Evolutionary conservation across 2,797 vertebrate genomes (phyloP).

Genomic region (Pseudochirops cupreus): DNA sequence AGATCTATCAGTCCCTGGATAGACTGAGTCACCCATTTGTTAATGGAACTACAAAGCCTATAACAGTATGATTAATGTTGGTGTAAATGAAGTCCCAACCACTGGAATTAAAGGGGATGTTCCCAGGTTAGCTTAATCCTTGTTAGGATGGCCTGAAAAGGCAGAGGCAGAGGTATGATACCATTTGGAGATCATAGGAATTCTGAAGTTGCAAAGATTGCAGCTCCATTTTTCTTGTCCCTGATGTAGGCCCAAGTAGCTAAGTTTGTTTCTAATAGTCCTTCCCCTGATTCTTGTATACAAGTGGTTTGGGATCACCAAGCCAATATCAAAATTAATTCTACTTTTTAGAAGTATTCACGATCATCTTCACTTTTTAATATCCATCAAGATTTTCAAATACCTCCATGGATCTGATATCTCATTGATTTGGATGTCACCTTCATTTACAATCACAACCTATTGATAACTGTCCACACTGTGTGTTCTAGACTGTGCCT

Average conservation of each 20-base stretch:
- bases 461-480: background rate
- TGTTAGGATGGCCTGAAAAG: background rate
- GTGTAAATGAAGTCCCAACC: background rate
- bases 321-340: background rate
- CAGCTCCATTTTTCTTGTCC: background rate
- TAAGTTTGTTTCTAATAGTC: background rate
- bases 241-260: background rate
- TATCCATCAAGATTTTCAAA: background rate
- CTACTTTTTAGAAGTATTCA: background rate
- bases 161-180: background rate
- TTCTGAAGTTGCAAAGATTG: background rate
- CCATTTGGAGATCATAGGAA: background rate
- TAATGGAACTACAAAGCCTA: background rate
- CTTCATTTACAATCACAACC: background rate
- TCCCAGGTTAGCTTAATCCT: background rate
- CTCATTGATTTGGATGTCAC: background rate
- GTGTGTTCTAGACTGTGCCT: background rate
- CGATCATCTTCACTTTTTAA: background rate
- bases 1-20: background rate
- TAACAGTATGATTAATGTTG: background rate
- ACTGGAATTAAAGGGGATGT: background rate
- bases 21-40: background rate
- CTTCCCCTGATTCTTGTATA: background rate
- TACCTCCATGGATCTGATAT: background rate
- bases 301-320: background rate